Evolutionary conservation across 2,888 invertebrate species (phyloP), one percentile per base, ranked within the genome.

Genomic region (Nemurella pictetii): DNA sequence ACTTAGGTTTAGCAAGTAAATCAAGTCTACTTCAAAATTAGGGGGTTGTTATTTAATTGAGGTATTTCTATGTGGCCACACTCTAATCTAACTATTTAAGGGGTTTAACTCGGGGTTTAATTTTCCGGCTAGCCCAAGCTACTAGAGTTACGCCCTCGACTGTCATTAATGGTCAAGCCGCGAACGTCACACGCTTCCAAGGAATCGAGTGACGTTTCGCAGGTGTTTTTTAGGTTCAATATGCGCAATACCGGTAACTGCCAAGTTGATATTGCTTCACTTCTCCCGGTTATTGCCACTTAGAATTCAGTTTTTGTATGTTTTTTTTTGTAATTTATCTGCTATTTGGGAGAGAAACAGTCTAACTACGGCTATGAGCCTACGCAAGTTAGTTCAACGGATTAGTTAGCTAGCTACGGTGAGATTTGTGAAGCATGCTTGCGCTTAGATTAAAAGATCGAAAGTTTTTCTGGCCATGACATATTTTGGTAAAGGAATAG

Each of bases 181-280:
- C 82, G 27, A 20, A 29, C 55, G 36, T 55, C 72, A 55, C 82
- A 12, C 55, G 55, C 15, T 26, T 26, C 82, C 28, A 27, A 27
- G 55, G 72, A 81, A 82, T 9, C 82, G 29, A 26, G 72, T 82
- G 55, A 82, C 55, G 82, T 82, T 55, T 35, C 25, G 72, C 82
- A 28, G 28, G 27, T 55, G 20, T 55, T 3, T 55, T 2, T 20
- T 20, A 26, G 28, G 73, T 82, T 36, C 82, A 36, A 82, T 55
- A 82, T 82, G 55, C 85, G 85, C 82, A 75, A 85, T 86, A 84
- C 86, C 55, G 83, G 73, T 81, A 84, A 80, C 80, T 83, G 84
- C 83, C 86, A 83, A 84, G 86, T 86, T 86, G 86, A 86, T 85
- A 86, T 78, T 82, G 55, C 78, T 82, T 55, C 72, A 29, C 82